These are phyloP conservation scores for Euphonia xanthogaster DNA, from an alignment of 2,797 vertebrate species.

Conservation along the genomic window DNA sequence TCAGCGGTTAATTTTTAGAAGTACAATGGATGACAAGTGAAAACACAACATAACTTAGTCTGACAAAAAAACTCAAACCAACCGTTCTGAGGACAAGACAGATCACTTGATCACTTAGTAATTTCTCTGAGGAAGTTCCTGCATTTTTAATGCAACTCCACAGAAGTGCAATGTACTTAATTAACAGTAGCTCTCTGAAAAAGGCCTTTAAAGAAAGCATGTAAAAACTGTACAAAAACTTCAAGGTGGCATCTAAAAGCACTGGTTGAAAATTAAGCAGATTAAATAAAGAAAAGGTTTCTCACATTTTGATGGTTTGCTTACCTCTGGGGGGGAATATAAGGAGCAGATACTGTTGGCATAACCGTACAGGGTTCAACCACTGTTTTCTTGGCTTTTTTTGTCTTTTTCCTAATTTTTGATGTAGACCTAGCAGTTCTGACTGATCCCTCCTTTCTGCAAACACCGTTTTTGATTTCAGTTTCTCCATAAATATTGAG, in stretches of 20 bases:
- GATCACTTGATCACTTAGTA: not conserved
- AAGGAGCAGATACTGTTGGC: conserved; percentile 82
- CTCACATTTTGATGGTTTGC: not conserved
- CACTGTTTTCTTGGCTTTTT: conserved; percentile 84
- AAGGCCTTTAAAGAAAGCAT: not conserved
- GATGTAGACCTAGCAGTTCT: conserved; percentile 77
- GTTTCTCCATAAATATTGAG: conserved; percentile 89
- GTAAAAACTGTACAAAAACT: not conserved
- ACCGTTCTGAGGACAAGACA: not conserved
- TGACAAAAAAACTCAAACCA: not conserved
- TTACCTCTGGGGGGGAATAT: conserved; percentile 93
- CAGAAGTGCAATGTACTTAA: not conserved
- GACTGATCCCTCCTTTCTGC: conserved; percentile 79
- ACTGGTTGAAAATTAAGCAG: not conserved
- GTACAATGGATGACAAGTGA: not conserved
- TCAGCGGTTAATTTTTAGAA: not conserved
- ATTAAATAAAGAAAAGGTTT: not conserved
- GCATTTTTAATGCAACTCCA: not conserved
- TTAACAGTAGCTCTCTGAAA: not conserved
- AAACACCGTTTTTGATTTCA: conserved; percentile 88
- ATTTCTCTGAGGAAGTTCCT: not conserved
- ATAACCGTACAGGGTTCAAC: conserved; percentile 79
- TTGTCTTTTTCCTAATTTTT: conserved; percentile 87
- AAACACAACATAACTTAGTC: not conserved
- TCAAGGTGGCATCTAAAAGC: not conserved